Evolutionary conservation across 2,888 invertebrate species (phyloP), one percentile per base, ranked within the genome.

Genomic region (Torymus tubicola): DNA sequence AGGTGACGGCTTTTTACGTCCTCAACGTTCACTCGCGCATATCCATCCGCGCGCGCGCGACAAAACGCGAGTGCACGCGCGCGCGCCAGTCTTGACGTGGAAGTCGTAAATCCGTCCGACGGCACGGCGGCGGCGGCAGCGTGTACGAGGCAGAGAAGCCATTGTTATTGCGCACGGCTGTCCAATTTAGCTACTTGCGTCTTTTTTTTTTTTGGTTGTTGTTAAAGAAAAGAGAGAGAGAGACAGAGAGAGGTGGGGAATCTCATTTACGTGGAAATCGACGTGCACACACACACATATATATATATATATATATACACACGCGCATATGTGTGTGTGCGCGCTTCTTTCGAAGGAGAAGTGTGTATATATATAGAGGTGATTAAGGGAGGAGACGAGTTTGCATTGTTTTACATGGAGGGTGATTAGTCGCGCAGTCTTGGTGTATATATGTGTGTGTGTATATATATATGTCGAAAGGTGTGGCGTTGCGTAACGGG

Each of bases 221-320:
- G n/a, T n/a, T n/a, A n/a, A n/a, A n/a, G 2, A 31, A 31, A 2
- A 31, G 31, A 31, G 4, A 8, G 31, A 3, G 24, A 24, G 24
- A 3, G 24, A 3, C 24, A 3, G 24, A 3, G 65, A 52, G 53
- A n/a, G n/a, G n/a, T n/a, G 57, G 16, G 10, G 71, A 78, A 74
- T 74, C 74, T 74, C 65, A 80, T 80, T 80, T 80, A 52, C 80
- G 63, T 80, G 80, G 74, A 80, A 75, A 70, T 65, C 31, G 52
- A 52, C 31, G 13, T 12, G 64, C 11, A n/a, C n/a, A n/a, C n/a
- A n/a, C n/a, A n/a, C n/a, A n/a, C n/a, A n/a, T n/a, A n/a, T n/a
- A n/a, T n/a, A n/a, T n/a, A n/a, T n/a, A n/a, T n/a, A n/a, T n/a
- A n/a, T n/a, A n/a, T n/a, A n/a, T n/a, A n/a, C n/a, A n/a, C n/a